Base-by-base conservation (phyloP, 2,113 vertebrate genomes). In the Phrynocephalus versicolor region DNA sequence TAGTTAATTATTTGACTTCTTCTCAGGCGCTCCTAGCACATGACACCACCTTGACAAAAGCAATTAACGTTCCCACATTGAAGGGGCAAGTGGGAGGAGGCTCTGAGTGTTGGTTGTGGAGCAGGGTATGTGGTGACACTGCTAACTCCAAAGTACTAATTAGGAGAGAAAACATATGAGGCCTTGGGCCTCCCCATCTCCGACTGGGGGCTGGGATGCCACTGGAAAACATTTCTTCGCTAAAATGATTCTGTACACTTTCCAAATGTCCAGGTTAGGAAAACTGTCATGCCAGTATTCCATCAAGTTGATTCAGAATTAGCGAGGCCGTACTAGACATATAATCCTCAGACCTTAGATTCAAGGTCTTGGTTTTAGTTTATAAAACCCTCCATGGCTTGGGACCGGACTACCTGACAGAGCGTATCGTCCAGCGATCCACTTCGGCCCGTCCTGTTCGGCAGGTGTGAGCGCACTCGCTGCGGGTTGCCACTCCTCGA, bases 1-100 rank as follows among this genome's bases (percentile, higher is more conserved):
- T 77, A 84, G 45, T 82, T 87, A 91, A 92, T 91, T 79, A 85
- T 83, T 45, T 79, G 80, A 89, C 75, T 92, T 35, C 18, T 92
- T 90, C 57, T 2, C 67, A 83, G 74, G 7, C 65, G 88, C 60
- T 89, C 92, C 78, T 87, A 87, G 65, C 70, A 55, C 14, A 15
- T 18, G 62, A 73, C 58, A 37, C 21, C 75, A 75, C 25, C 51
- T 79, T 60, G 81, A 60, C 9, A 75, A 84, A 60, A 93, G 90
- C 67, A 82, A 76, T 73, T 41, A 87, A 3, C 16, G 6, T 85
- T 87, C 88, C 78, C 62, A 75, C 5, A 23, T 6, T 60, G 72
- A 64, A 27, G 33, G 0, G 62, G 18, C 13, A 6, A 15, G 8
- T 35, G 6, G 37, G 45, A 12, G 57, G 70, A 1, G 2, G 76